Evolutionary conservation across 1,140 invertebrate species (phyloP), one percentile per base, ranked within the genome.

Genomic region (Aricia agestis): DNA sequence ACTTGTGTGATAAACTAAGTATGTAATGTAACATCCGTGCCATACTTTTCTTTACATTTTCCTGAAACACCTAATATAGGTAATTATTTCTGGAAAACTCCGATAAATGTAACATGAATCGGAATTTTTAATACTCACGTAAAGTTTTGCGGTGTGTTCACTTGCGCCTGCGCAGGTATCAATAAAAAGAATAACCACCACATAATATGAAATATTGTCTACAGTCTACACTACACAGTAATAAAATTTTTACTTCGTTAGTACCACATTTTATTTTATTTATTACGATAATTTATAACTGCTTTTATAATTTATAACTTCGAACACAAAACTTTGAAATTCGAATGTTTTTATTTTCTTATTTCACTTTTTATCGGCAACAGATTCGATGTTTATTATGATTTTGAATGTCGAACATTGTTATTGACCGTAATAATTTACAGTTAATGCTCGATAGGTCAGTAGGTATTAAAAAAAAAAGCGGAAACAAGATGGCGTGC

Each of bases 101-200:
- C n/a, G n/a, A n/a, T n/a, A n/a, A n/a, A n/a, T n/a, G n/a, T 52
- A 13, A 13, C 45, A 52, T 31, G n/a, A 25, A 57, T n/a, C 19
- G 18, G 13, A 45, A 18, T 7, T 52, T 66, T 45, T 68, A 4
- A 69, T 57, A 69, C 74, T 68, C 69, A 80, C 78, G 78, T 77
- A 31, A 80, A 67, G 67, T 80, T 80, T 63, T 76, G 71, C 25
- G 78, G 74, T 15, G 74, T 74, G 32, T 72, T 68, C 3, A 76
- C 31, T 63, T 72, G 72, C 67, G 72, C 72, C 7, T 72, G 61
- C 18, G 73, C 72, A 31, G 77, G 77, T 68, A 77, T 69, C 59
- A 78, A 66, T 69, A 80, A 76, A 45, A 69, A 10, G n/a, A 80
- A 58, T 19, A 76, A 61, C 74, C 71, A 76, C 66, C 70, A 52